Conservation (phyloP, 2,888 invertebrate species). For the Adineta ricciae region DNA sequence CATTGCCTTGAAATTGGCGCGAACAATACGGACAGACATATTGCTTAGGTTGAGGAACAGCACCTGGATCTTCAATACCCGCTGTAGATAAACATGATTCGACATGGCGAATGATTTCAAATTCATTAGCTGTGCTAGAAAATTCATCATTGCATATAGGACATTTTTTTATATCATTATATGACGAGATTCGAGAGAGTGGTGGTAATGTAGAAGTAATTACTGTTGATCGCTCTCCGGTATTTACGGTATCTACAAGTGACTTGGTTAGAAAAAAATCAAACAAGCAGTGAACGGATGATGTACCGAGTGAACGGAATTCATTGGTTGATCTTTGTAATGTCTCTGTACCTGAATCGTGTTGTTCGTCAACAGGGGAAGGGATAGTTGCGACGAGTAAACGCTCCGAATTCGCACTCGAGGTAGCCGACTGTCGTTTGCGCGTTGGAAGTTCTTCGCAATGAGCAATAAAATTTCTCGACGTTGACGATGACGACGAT, state of each 20-base stretch:
- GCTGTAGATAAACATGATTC: neutral
- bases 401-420: too few species aligned
- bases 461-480: too few species aligned
- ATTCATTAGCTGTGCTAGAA: neutral
- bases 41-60: neutral
- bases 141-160: neutral
- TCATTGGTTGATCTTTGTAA: neutral
- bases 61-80: neutral
- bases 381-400: too few species aligned
- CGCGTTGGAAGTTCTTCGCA: too few species aligned
- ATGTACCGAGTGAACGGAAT: neutral
- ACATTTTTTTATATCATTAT: neutral
- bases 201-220: neutral
- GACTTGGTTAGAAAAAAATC: neutral
- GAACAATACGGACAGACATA: neutral
- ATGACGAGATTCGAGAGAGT: neutral
- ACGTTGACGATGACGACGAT: too few species aligned
- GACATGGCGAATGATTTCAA: neutral
- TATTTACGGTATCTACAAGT: neutral
- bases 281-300: neutral
- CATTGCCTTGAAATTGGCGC: neutral
- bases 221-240: neutral
- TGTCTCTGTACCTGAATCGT: too few species aligned
- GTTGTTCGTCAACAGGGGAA: too few species aligned
- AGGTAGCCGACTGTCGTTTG: too few species aligned